Evolutionary conservation across 2,113 vertebrate genomes (phyloP), one percentile per base, ranked within the genome.

Genomic region (Axis porcinus): DNA sequence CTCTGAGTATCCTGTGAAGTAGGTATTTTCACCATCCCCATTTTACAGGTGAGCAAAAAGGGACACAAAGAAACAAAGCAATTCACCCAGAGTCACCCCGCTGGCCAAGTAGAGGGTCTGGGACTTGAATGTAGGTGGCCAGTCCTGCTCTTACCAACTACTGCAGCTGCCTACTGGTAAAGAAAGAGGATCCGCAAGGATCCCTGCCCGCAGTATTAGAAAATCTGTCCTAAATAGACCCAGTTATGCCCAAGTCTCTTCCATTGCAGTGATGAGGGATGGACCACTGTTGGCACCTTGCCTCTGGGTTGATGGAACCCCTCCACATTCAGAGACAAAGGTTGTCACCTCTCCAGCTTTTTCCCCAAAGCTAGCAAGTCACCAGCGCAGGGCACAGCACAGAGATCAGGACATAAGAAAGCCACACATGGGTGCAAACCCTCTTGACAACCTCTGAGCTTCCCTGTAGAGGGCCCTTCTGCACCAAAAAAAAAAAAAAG

Each of bases 341-440:
- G 7, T 1, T 3, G 11, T 40, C 33, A 12, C 25, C 81, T 85
- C 70, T 9, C 27, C 28, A 9, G 21, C 52, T 58, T 21, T 36
- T 9, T 14, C 3, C 27, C 52, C 50, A 27, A 0, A 0, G 28
- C 40, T 40, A 30, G 17, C 45, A 64, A 64, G 12, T 7, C 57
- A 50, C 76, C 36, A 15, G 7, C 14, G 3, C 74, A 70, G 62
- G 86, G 21, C 40, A 21, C 7, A 54, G 25, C 15, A 1, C 45
- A 30, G 54, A 43, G 55, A 30, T 58, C 81, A 4, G 74, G 62
- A 45, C 28, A 3, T n/a, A 15, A 23, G 58, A 14, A 54, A 12
- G n/a, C 15, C 74, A 13, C 30, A 2, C n/a, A 2, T 7, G 28
- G 54, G 7, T 5, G 7, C 0, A 13, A 45, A 17, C 47, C n/a